Evolutionary conservation across 2,888 invertebrate genomes (phyloP), one percentile per base, ranked within the genome.

Genomic region (Mystacides longicornis): DNA sequence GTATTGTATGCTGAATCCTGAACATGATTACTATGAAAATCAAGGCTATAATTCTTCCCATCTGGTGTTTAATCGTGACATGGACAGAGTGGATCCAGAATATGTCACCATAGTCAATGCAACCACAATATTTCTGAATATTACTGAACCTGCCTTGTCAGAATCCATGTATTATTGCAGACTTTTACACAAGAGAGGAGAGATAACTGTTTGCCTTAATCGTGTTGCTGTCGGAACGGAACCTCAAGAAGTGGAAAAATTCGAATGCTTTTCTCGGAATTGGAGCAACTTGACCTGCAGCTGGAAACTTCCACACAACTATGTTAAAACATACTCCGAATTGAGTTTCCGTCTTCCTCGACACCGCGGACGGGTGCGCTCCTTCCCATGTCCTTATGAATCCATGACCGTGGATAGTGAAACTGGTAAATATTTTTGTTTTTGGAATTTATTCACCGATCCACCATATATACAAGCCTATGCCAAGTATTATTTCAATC

Each of bases 201-300:
- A 69, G 64, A 9, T 5, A 19, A 23, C 37, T 47, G 55, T 64
- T 51, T 74, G 72, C 58, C 52, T 68, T 0, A 69, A 65, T 49
- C 66, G 71, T 51, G 71, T 75, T 1, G 61, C 72, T 45, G 71
- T 75, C 51, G 81, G 80, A 42, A 71, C 74, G 42, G 73, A 78
- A 53, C 91, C 91, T 1, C 67, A 74, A 57, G 69, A 77, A 62
- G 84, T 89, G 2, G 69, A 72, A 7, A 82, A 89, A 67, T 90
- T 93, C 65, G 72, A 72, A 22, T 93, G 93, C 66, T 71, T 83
- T 49, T 85, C 89, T 11, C 73, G 79, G 61, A 88, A 92, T 67
- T 85, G 87, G 72, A 81, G 85, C 52, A 81, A 80, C 63, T 71
- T 93, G 62, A 84, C 80, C 14, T 93, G 93, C 67, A 78, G 81